Evolutionary conservation across 2,797 vertebrate species (phyloP), one percentile per base, ranked within the genome.

Genomic region (Ispidina lecontei): DNA sequence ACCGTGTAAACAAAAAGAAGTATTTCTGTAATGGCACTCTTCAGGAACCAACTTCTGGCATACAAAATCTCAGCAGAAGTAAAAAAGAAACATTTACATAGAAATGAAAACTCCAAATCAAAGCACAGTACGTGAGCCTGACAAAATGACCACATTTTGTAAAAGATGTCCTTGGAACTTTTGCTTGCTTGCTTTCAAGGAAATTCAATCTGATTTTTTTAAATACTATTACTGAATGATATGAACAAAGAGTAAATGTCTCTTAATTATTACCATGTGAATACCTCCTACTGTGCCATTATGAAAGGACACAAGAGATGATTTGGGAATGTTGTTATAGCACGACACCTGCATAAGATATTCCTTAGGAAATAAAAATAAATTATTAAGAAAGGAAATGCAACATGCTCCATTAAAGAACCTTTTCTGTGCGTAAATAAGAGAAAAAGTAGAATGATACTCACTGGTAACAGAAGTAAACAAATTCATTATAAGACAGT

Each of bases 1-100:
- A 88, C 43, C 84, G 44, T 92, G 89, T 91, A 96, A 96, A 95
- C 93, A 91, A 91, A 84, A 92, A 33, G 2, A 82, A 89, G 22
- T 65, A 44, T 75, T 89, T 94, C 46, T 59, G 52, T 73, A 87
- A 68, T 72, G 83, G 64, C 81, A 88, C 46, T 78, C 81, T 54
- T 82, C 52, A 51, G 60, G 33, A 82, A 54, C 28, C 35, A 41
- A 65, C 55, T 62, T 31, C 65, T 35, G 76, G 70, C 59, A 63
- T 14, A 86, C 11, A 67, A 55, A 88, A 90, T 75, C 58, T 87
- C 72, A 82, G 14, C 52, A 90, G 54, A 87, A 79, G 39, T 74
- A 14, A 74, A 79, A 63, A 63, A 46, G 17, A 73, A 87, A 87
- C 10, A 31, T 41, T 59, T 81, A 69, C 28, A 58, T 31, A 64